Percentiles rank a stretch among this genome's conserved stretches.
These are phyloP conservation scores for Epinotia nisella DNA, from an alignment of 2,888 invertebrate genomes.

Conservation along the genomic window DNA sequence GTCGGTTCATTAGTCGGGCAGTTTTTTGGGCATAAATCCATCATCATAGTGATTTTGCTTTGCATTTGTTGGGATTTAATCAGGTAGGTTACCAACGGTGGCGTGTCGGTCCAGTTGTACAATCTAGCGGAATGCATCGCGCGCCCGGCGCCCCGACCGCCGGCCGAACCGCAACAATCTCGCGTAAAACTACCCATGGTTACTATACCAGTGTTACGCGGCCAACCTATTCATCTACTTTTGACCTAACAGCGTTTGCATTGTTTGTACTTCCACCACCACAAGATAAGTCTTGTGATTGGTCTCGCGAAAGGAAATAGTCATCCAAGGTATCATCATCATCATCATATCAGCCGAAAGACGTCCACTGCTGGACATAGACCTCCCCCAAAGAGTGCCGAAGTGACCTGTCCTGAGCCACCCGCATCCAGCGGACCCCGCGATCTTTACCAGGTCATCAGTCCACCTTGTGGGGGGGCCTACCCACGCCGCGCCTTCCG, in stretches of 20 bases:
- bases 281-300: neutral
- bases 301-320: neutral
- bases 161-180: constrained; percentile 24
- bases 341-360: too few species aligned
- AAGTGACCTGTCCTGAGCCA: too few species aligned
- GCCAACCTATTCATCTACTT: neutral
- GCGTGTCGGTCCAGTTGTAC: constrained; percentile 11
- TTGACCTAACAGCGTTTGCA: neutral
- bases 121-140: constrained; percentile 46
- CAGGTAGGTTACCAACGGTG: constrained; percentile 8
- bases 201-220: neutral
- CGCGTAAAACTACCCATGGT: neutral
- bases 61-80: neutral
- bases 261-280: neutral
- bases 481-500: too few species aligned
- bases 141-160: constrained; percentile 23
- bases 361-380: too few species aligned
- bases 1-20: neutral
- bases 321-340: neutral
- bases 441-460: too few species aligned
- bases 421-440: too few species aligned
- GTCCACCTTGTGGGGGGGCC: too few species aligned
- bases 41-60: neutral
- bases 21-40: neutral
- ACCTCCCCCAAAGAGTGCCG: too few species aligned